Conservation (phyloP, 2,797 vertebrate genomes). For the Leptoclinus maculatus region DNA sequence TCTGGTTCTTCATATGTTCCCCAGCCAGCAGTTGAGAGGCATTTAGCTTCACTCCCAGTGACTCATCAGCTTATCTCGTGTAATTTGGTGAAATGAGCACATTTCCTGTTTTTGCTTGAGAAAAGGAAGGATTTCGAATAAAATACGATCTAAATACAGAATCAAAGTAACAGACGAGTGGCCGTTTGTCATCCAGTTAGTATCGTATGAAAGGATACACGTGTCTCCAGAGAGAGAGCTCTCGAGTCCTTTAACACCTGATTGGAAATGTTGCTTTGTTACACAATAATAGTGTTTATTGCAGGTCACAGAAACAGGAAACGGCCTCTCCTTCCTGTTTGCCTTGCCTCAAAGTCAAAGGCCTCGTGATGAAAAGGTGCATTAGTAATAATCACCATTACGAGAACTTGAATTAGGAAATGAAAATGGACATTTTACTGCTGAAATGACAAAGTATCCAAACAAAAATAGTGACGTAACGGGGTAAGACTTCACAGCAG, state of each 20-base stretch:
- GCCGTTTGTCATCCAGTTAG: neutral
- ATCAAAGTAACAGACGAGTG: neutral
- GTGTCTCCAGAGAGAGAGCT: neutral
- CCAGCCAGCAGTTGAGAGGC: neutral
- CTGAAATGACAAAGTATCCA: neutral
- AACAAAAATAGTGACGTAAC: neutral
- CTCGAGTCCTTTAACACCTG: neutral
- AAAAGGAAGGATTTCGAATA: neutral
- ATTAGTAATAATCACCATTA: neutral
- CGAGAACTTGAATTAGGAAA: neutral
- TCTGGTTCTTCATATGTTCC: neutral
- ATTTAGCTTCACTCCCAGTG: slow-evolving; percentile 1
- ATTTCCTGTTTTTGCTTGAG: slow-evolving; percentile 22
- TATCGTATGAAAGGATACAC: neutral
- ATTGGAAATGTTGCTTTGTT: neutral
- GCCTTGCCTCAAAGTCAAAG: neutral
- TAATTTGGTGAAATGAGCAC: slow-evolving; percentile 9
- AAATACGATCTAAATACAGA: neutral
- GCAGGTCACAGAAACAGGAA: neutral
- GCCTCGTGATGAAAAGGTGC: neutral
- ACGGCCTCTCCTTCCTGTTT: neutral
- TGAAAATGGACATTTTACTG: neutral
- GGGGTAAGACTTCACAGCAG: too few relatives aligned
- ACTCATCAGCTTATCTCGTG: slow-evolving; percentile 19
- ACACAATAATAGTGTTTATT: neutral